These are phyloP conservation scores for Helicoverpa assulta DNA, from an alignment of 2,888 invertebrate species.

Conservation along the genomic window DNA sequence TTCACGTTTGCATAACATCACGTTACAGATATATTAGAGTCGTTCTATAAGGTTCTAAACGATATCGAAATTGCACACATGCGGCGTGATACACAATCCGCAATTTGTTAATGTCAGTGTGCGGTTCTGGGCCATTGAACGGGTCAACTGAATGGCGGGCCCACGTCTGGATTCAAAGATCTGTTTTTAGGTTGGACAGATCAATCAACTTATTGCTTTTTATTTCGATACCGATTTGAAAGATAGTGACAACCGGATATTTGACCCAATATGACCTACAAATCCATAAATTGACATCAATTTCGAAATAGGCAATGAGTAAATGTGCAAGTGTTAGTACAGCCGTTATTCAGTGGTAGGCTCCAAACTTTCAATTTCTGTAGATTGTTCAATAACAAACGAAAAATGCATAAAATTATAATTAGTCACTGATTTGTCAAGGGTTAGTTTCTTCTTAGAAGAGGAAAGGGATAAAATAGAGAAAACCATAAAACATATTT, in stretches of 20 bases:
- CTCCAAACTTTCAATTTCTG: constrained; percentile 48
- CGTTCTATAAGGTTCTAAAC: constrained; percentile 40
- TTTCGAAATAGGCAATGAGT: constrained; percentile 51
- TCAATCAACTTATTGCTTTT: constrained; percentile 71
- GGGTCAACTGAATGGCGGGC: constrained; percentile 59
- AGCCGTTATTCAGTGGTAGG: constrained; percentile 25
- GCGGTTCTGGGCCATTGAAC: constrained; percentile 67
- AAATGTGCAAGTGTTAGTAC: constrained; percentile 42
- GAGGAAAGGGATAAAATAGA: constrained; percentile 9
- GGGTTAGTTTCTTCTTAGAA: constrained; percentile 31
- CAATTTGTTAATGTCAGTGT: constrained; percentile 71
- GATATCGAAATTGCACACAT: constrained; percentile 51
- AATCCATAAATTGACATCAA: constrained; percentile 49
- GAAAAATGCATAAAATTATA: constrained; percentile 43
- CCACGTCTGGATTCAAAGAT: constrained; percentile 65
- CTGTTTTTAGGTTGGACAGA: constrained; percentile 70
- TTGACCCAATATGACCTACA: constrained; percentile 52
- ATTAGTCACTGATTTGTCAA: constrained; percentile 51
- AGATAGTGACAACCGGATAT: constrained; percentile 52
- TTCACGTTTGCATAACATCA: constrained; percentile 56
- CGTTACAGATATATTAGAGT: constrained; percentile 42
- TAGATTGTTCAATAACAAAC: constrained; percentile 27
- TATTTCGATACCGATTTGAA: constrained; percentile 56
- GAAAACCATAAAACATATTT: constrained; percentile 5
- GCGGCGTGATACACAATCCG: constrained; percentile 60